A percentile compares a stretch with the other conserved stretches of the same genome.
Conservation (phyloP, 2,113 vertebrate genomes). For the Pluvianellus socialis region DNA sequence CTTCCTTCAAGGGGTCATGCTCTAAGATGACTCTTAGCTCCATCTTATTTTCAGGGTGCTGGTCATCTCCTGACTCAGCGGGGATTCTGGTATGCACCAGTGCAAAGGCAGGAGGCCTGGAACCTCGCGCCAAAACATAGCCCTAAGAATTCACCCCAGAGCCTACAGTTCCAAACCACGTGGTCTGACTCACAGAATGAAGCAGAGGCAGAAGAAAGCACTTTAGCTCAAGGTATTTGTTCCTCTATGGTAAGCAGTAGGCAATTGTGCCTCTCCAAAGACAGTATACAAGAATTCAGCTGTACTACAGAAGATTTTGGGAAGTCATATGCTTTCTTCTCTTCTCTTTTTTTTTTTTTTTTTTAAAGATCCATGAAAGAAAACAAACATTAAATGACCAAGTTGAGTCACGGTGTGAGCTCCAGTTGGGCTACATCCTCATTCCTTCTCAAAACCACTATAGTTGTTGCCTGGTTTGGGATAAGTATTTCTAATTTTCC, state of each 20-base stretch:
- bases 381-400: not conserved
- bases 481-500: slow-evolving; percentile 73
- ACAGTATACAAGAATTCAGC: not conserved
- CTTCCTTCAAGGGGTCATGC: not conserved
- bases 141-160: not conserved
- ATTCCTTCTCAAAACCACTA: slow-evolving; percentile 44
- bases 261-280: not conserved
- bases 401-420: not conserved
- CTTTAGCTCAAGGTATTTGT: not conserved
- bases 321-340: not conserved
- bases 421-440: not conserved
- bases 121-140: not conserved
- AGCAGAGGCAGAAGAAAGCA: not conserved
- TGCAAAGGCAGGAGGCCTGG: not conserved
- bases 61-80: not conserved
- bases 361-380: not conserved
- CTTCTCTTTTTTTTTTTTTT: not conserved
- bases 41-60: not conserved
- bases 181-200: not conserved
- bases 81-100: not conserved
- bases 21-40: not conserved
- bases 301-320: not conserved
- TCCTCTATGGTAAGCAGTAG: not conserved
- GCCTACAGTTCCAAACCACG: not conserved
- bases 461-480: slow-evolving; percentile 70